These are phyloP conservation scores for Etheostoma nigrum DNA, from an alignment of 2,797 vertebrate genomes.

Conservation along the genomic window DNA sequence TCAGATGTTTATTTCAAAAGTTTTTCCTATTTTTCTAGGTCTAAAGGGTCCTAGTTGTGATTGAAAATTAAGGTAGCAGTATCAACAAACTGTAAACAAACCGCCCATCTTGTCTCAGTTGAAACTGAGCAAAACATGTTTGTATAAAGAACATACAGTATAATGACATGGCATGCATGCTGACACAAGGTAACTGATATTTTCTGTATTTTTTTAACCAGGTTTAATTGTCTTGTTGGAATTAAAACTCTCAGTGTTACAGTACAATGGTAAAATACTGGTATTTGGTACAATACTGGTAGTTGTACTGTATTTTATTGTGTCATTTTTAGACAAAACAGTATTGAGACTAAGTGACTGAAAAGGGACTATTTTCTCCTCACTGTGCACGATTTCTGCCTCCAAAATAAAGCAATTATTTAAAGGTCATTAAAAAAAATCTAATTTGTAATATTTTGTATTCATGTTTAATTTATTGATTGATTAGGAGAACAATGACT, in stretches of 20 bases:
- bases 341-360: conserved; percentile 59
- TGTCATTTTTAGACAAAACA: conserved; percentile 64
- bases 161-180: conserved; percentile 66
- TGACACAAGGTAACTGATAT: conserved; percentile 47
- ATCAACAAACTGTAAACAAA: conserved; percentile 67
- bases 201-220: conserved; percentile 57
- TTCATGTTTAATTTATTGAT: conserved; percentile 75
- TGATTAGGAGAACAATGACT: conserved; percentile 68
- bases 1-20: conserved; percentile 67
- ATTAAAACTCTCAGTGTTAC: conserved; percentile 45
- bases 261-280: conserved; percentile 50
- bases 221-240: conserved; percentile 46
- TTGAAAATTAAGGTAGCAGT: conserved; percentile 71
- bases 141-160: conserved; percentile 56
- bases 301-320: conserved; percentile 69
- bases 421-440: conserved; percentile 61
- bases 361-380: conserved; percentile 68
- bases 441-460: conserved; percentile 75
- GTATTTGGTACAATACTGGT: conserved; percentile 68
- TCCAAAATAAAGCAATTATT: conserved; percentile 74
- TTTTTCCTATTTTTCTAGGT: conserved; percentile 81
- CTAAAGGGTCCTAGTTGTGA: conserved; percentile 57
- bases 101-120: conserved; percentile 48
- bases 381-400: conserved; percentile 80
- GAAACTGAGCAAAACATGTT: conserved; percentile 53